phyloP scores from a whole-genome alignment of 2,113 vertebrate genomes.

The Silurus asotus region DNA sequence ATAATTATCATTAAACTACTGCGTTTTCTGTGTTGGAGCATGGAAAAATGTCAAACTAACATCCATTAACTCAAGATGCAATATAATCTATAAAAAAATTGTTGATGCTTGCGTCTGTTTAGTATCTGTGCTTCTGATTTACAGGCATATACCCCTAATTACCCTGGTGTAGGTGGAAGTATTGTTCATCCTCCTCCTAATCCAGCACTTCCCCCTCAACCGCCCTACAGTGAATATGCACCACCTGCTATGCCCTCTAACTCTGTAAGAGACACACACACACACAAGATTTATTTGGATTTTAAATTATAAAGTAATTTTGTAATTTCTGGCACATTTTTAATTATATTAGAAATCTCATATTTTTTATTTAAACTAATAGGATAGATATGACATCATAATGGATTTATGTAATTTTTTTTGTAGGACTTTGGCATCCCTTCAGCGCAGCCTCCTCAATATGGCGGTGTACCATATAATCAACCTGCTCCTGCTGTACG shows the following conservation, averaged over 20 bases:
- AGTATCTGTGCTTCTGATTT: not conserved
- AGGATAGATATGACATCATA: not conserved
- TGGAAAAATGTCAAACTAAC: slow-evolving; percentile 40
- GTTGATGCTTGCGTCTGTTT: not conserved
- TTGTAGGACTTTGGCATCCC: not conserved
- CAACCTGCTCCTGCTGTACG: slow-evolving; percentile 58
- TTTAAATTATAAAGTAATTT: not conserved
- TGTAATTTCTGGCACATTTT: not conserved
- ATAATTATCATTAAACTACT: not conserved
- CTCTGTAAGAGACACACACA: not conserved
- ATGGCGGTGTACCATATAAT: slow-evolving; percentile 52
- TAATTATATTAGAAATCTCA: not conserved
- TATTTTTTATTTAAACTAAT: not conserved
- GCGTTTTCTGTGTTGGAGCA: not conserved
- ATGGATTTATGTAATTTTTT: not conserved
- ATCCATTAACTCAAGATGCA: not conserved
- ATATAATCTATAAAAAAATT: not conserved
- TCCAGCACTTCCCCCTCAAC: slow-evolving; percentile 2
- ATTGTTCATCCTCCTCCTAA: slow-evolving; percentile 13
- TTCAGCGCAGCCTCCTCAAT: slow-evolving; percentile 54
- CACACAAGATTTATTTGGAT: not conserved
- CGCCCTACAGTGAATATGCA: not conserved
- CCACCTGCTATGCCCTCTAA: not conserved
- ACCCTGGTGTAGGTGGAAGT: not conserved
- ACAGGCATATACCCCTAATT: not conserved